Base-by-base conservation (phyloP, 2,797 vertebrate species). In the Xenopus petersii region DNA sequence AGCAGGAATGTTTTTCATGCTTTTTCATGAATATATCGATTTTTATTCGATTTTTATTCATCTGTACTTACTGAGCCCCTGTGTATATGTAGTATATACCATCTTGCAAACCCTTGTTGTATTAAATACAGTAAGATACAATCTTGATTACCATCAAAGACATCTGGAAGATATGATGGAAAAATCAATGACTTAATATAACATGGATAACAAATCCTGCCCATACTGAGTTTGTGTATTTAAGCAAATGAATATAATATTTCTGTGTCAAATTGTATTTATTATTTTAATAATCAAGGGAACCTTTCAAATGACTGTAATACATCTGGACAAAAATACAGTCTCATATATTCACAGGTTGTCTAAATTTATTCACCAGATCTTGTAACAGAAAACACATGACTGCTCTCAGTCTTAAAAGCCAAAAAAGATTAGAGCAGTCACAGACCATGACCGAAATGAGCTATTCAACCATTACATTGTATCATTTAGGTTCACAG, bases 351-450 rank as follows among this genome's bases (percentile, higher is more conserved):
- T 51, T 12, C 49, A 51, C 10, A 4, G 17, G 4, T 61, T 61
- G 21, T 36, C 46, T 36, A 64, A 64, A 75, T 70, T 64, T 75
- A 75, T 70, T 46, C 67, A 71, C 42, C 54, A 33, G 70, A 63
- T 51, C n/a, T 49, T 71, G 69, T 66, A 66, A 67, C 63, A 66
- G 56, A 76, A 71, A 66, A 70, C 68, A 71, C 64, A 67, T 67
- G 63, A 76, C 46, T 64, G 69, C 56, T 75, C 67, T 64, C 67
- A 64, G 61, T 67, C 65, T 54, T 59, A 74, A 79, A 76, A 81
- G 81, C 85, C 76, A 80, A 82, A 82, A 84, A 80, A 71, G 83
- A 87, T 88, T 86, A 84, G 79, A 81, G 65, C 71, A 82, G 75
- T 73, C 75, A 60, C 70, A 83, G 79, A 85, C 82, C 83, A 80